Evolutionary conservation across 2,888 invertebrate species (phyloP), one percentile per base, ranked within the genome.

Genomic region (Actias luna): DNA sequence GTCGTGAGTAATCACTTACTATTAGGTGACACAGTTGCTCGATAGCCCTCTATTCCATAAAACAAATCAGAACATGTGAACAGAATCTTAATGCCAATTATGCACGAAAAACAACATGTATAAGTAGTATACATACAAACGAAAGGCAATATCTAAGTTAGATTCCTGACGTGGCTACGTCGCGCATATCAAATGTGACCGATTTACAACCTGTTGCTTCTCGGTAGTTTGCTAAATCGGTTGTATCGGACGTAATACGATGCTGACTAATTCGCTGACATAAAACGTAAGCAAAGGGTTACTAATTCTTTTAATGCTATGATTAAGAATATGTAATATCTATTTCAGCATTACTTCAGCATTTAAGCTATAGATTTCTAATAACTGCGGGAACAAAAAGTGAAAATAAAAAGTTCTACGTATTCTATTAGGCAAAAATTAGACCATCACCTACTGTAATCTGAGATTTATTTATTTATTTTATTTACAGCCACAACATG

Each of bases 131-230:
- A 42, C n/a, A 42, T 18, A 42, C n/a, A 42, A 42, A 42, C 42
- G n/a, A 42, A 42, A 18, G n/a, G n/a, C 18, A 42, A 12, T 25
- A 1, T 22, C 46, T 12, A 50, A 12, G 10, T 12, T 3, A 25
- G 22, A 25, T 50, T 22, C 2, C 46, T 50, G 22, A 31, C 31
- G 29, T 31, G 16, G 18, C 25, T 46, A 59, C 55, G 67, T 58
- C 65, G 58, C 64, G 67, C 69, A 69, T 72, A 65, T 66, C 68
- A 70, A 72, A 70, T 39, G 64, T 60, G 63, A 39, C 59, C 52
- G 72, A 68, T 70, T 72, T 69, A 65, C 64, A 61, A 68, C 27
- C 66, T 61, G 67, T 73, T 67, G 58, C 59, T 42, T 57, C 22
- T 39, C 25, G 25, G 8, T n/a, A 25, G 59, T 62, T 69, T 64